These are phyloP conservation scores for Enteromius paludinosus DNA, from an alignment of 2,797 vertebrate genomes.

Conservation along the genomic window DNA sequence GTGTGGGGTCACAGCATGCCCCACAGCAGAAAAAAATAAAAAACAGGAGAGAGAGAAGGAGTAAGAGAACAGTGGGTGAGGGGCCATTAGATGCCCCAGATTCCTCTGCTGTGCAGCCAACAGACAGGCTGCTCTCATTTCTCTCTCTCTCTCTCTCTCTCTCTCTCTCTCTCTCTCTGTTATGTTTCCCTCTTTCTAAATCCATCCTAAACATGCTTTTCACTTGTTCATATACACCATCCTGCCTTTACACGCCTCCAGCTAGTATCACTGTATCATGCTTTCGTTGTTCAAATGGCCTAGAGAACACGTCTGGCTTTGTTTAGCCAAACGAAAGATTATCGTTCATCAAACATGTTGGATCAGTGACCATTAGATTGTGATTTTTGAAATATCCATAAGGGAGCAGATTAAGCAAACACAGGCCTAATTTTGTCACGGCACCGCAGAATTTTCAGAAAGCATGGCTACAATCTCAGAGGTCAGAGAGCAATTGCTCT, in stretches of 20 bases:
- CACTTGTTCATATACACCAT: conserved; percentile 9
- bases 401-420: conserved; percentile 44
- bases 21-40: conserved; percentile 59
- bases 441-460: background rate
- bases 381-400: conserved; percentile 23
- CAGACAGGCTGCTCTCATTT: conserved; percentile 64
- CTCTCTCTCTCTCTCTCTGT: conserved; percentile 39
- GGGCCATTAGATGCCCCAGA: conserved; percentile 82
- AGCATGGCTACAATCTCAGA: conserved; percentile 27
- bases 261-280: conserved; percentile 35
- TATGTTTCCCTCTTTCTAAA: background rate
- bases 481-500: conserved; percentile 29
- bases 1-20: conserved; percentile 65
- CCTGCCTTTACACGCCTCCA: background rate
- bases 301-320: background rate
- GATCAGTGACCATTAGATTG: conserved; percentile 42
- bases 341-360: conserved; percentile 34
- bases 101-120: conserved; percentile 69
- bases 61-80: conserved; percentile 66
- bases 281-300: conserved; percentile 16
- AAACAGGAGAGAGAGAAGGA: background rate
- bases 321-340: conserved; percentile 38
- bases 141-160: conserved; percentile 62
- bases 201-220: conserved; percentile 13
- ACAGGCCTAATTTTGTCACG: conserved; percentile 31